phyloP scores from a whole-genome alignment of 1,140 invertebrate genomes.

The Zaprionus taronus region DNA sequence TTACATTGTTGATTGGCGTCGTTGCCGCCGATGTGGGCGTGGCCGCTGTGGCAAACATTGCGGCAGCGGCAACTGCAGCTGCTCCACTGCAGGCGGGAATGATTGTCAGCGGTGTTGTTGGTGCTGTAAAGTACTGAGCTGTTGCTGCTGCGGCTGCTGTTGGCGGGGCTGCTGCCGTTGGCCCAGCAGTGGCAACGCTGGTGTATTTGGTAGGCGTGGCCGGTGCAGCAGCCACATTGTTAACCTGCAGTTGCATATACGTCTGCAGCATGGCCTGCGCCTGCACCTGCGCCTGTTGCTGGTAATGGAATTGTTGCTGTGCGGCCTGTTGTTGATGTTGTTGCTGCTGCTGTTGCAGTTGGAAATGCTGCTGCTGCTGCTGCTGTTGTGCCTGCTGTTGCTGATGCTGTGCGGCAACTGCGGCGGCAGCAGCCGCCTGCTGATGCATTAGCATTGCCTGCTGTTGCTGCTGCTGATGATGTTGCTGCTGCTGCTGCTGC shows the following conservation, averaged over 20 bases:
- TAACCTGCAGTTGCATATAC: slow-evolving; percentile 81
- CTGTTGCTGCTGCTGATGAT: slow-evolving; percentile 57
- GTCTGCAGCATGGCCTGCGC: slow-evolving; percentile 80
- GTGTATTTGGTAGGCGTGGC: slow-evolving; percentile 73
- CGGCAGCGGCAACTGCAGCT: slow-evolving; percentile 66
- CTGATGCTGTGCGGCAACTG: slow-evolving; percentile 53
- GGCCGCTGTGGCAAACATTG: slow-evolving; percentile 73
- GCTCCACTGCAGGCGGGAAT: slow-evolving; percentile 72
- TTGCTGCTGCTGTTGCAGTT: slow-evolving; percentile 54
- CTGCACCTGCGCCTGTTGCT: slow-evolving; percentile 64
- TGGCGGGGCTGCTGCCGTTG: slow-evolving; percentile 37
- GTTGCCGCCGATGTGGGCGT: slow-evolving; percentile 75
- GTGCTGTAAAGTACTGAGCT: slow-evolving; percentile 70
- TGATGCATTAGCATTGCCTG: slow-evolving; percentile 60
- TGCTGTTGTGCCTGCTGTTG: slow-evolving; percentile 52
- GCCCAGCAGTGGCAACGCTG: slow-evolving; percentile 29
- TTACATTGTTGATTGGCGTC: slow-evolving; percentile 80
- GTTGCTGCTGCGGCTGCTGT: slow-evolving; percentile 57
- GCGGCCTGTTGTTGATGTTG: slow-evolving; percentile 60
- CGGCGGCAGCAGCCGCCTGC: slow-evolving; percentile 56
- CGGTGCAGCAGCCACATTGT: slow-evolving; percentile 67
- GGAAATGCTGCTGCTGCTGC: slow-evolving; percentile 59
- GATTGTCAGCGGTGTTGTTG: slow-evolving; percentile 75
- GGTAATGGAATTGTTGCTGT: slow-evolving; percentile 75
- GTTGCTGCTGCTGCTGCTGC: slow-evolving; percentile 68